Evolutionary conservation across 2,888 invertebrate species (phyloP).

Genomic region (Oegoconia quadripuncta): DNA sequence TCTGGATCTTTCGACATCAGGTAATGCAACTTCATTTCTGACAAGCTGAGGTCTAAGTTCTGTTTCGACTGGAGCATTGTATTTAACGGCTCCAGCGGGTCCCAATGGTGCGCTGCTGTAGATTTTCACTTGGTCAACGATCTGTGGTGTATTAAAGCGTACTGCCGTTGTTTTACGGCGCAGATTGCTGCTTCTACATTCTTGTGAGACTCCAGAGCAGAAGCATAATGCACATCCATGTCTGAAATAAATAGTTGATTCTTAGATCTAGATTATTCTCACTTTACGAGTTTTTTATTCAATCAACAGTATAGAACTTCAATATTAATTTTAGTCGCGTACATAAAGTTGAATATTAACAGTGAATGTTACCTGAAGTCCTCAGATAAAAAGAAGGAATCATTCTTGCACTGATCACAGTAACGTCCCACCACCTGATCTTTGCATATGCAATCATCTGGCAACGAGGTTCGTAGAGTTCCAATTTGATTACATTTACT

Average conservation of each 20-base stretch:
- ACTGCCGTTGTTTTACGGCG: constrained; percentile 79
- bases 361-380: constrained; percentile 59
- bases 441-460: constrained; percentile 67
- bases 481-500: constrained; percentile 87
- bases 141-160: constrained; percentile 56
- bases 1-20: constrained; percentile 76
- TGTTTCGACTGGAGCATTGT: constrained; percentile 50
- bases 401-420: constrained; percentile 92
- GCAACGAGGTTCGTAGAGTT: constrained; percentile 64
- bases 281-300: background rate
- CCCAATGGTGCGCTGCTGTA: constrained; percentile 49
- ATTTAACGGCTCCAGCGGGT: constrained; percentile 38
- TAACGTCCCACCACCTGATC: constrained; percentile 86
- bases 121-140: constrained; percentile 52
- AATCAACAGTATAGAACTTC: background rate
- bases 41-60: constrained; percentile 60
- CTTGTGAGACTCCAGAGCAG: constrained; percentile 93
- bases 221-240: constrained; percentile 97
- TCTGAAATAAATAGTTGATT: constrained; percentile 35
- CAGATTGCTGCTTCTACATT: constrained; percentile 89
- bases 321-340: background rate
- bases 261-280: too few species aligned
- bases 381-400: constrained; percentile 90
- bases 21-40: constrained; percentile 82
- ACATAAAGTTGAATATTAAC: background rate